These are phyloP conservation scores for Corythaeola cristata DNA, from an alignment of 2,113 vertebrate genomes.

Conservation along the genomic window DNA sequence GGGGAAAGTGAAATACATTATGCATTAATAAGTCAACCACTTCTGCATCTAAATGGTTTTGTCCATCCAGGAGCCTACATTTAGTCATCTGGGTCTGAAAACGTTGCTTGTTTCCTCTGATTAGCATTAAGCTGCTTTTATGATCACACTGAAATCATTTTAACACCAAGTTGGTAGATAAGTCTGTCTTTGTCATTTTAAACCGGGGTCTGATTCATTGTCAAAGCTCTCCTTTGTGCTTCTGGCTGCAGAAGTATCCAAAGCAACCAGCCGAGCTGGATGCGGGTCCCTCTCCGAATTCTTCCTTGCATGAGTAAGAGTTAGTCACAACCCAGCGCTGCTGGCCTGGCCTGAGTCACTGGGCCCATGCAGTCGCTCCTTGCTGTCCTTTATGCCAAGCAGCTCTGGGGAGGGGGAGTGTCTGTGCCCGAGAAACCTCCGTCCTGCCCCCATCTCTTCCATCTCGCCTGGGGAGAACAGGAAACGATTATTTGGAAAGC, in stretches of 20 bases:
- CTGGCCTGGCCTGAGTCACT: constrained; percentile 51
- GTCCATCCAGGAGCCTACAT: background rate
- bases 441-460: background rate
- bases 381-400: background rate
- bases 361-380: background rate
- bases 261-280: background rate
- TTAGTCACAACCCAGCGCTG: constrained; percentile 14
- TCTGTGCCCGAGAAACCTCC: background rate
- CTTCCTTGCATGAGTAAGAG: constrained; percentile 45
- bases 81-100: constrained; percentile 12
- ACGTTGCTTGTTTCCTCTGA: background rate
- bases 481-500: constrained; percentile 24
- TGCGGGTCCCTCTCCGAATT: background rate
- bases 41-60: constrained; percentile 2
- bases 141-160: constrained; percentile 11
- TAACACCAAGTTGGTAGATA: background rate
- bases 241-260: constrained; percentile 19
- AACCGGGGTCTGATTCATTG: constrained; percentile 31
- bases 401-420: constrained; percentile 2
- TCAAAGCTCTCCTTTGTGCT: constrained; percentile 60
- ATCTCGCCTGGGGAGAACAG: constrained; percentile 7
- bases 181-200: constrained; percentile 38
- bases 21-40: background rate
- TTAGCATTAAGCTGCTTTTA: constrained; percentile 17
- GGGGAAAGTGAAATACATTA: background rate